Base-by-base conservation (phyloP, 2,113 vertebrate species). In the Pipa parva region DNA sequence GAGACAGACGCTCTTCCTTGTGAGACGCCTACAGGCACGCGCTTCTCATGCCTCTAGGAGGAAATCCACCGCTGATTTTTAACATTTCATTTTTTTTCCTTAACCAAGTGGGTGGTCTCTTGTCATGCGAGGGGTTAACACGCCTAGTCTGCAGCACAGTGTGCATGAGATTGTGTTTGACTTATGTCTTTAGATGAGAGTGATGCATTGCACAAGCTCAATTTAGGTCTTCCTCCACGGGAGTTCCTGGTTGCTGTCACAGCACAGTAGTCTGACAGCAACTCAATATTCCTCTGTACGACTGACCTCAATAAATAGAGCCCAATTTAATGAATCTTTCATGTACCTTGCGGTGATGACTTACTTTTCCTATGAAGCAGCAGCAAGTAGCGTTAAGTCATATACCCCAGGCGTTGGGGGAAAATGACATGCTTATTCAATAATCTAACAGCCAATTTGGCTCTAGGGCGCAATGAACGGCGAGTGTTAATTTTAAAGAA, bases 341-440 rank as follows among this genome's bases (percentile, higher is more conserved):
- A 5, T 29, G 46, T 21, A 13, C 20, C 50, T 63, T 63, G 72
- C 63, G 7, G 77, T 74, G 25, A 79, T 0, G 3, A 72, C 62
- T 72, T 45, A 54, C 62, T 39, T 36, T 50, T 58, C 72, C 79
- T 71, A 66, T 72, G 73, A 57, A 81, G 67, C 75, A 62, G 63
- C 55, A 73, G 73, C 64, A 79, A 70, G 73, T 64, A 37, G 11
- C 84, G 74, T 58, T 73, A 71, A 78, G 76, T 72, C 76, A 75
- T 73, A 73, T 75, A 73, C 71, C 50, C 17, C 48, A 76, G 75
- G 76, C 66, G 48, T 78, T 79, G 72, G 75, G 33, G 33, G 2
- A 64, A 70, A 76, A 79, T 80, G 75, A 82, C 82, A 78, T 80
- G 70, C 75, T 86, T 85, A 67, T 81, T 83, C 83, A 78, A 63